Evolutionary conservation across 2,888 invertebrate species (phyloP).

Genomic region (Ptychoptera contaminata): DNA sequence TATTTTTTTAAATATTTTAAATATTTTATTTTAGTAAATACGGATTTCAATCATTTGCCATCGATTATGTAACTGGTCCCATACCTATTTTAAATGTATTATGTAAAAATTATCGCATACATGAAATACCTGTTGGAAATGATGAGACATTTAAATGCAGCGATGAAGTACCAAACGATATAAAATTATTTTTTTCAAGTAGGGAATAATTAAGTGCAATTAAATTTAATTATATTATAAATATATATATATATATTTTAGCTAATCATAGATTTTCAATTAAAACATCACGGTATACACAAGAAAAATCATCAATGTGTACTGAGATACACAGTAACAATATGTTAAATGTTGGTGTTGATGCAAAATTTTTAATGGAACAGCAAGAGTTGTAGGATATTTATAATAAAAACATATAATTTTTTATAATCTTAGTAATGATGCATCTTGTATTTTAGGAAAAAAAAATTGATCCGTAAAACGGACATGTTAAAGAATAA

Average conservation of each 20-base stretch:
- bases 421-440: not conserved
- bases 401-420: conserved; percentile 12
- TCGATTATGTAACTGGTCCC: conserved; percentile 52
- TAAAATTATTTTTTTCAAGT: conserved; percentile 50
- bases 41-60: conserved; percentile 54
- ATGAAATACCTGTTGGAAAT: conserved; percentile 56
- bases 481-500: conserved; percentile 18
- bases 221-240: conserved; percentile 1
- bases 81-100: conserved; percentile 51
- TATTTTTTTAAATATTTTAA: conserved; percentile 9
- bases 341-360: conserved; percentile 41
- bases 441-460: conserved; percentile 9
- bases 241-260: conserved; percentile 16
- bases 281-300: conserved; percentile 46
- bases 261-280: conserved; percentile 42
- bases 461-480: conserved; percentile 12
- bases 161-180: conserved; percentile 39
- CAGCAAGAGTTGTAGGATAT: conserved; percentile 15
- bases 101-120: conserved; percentile 44
- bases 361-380: conserved; percentile 32
- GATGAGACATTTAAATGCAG: conserved; percentile 41
- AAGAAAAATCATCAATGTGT: conserved; percentile 41
- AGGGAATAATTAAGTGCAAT: conserved; percentile 24
- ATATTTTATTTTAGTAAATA: conserved; percentile 16
- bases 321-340: conserved; percentile 35